Base-by-base conservation (phyloP, 1,140 invertebrate genomes). In the Zeugodacus cucurbitae region DNA sequence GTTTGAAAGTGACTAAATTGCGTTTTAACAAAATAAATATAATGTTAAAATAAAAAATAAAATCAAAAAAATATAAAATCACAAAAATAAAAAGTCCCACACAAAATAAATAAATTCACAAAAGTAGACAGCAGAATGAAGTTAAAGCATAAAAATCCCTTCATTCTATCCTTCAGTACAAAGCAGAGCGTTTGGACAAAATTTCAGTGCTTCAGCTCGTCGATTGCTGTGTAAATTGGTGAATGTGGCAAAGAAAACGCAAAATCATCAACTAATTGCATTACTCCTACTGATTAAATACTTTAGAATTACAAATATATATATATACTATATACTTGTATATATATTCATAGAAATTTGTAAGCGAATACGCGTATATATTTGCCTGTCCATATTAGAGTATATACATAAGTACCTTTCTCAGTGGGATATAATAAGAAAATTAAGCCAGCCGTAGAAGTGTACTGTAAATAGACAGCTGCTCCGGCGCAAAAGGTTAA, bases 241-340 rank as follows among this genome's bases (percentile, higher is more conserved):
- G 41, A 29, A 26, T 2, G 62, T 14, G 41, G 22, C 37, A 48
- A 78, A n/a, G 41, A 48, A 78, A 78, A 78, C 20, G 41, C 17
- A 78, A 78, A 78, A 78, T 26, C 74, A 78, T 78, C 74, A 78
- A 78, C 74, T 78, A 78, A 78, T 78, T 78, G 74, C 74, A 48
- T 78, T 78, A 37, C 74, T 44, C 41, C 41, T 78, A 48, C 37
- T 78, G 74, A 48, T 78, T 78, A 78, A 78, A 78, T 78, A 26
- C 74, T 78, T 78, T 37, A 44, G 37, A 32, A 3, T 78, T 37
- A 37, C 67, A 20, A 41, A 7, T 26, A 26, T 29, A 57, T 14
- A 57, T 14, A 14, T 5, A 14, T 57, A 57, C 6, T 5, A 14
- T 57, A 57, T 20, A 59, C 22, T 59, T 59, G 2, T 20, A 2